These are phyloP conservation scores for Ichneumon xanthorius DNA, from an alignment of 2,888 invertebrate genomes.

Conservation along the genomic window DNA sequence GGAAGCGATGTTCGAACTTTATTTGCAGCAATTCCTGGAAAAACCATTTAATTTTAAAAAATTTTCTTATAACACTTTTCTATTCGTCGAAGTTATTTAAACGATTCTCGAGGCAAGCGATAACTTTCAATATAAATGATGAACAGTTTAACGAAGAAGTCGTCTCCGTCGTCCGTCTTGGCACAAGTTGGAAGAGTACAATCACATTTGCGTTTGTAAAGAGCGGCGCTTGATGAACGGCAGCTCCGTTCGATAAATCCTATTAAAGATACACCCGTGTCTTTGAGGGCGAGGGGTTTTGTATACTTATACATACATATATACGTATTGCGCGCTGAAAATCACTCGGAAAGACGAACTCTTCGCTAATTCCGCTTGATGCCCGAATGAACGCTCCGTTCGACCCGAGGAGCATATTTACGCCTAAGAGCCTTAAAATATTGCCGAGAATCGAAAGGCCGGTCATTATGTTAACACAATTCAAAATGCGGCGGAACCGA, in stretches of 20 bases:
- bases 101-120: neutral
- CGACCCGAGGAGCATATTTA: conserved; percentile 71
- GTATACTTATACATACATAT: neutral
- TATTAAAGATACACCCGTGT: conserved; percentile 75
- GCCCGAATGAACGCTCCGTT: conserved; percentile 38
- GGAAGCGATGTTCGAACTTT: neutral
- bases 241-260: conserved; percentile 69
- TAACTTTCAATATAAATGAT: neutral
- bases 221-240: neutral
- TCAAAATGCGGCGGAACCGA: neutral
- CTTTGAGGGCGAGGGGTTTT: neutral
- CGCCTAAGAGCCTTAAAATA: conserved; percentile 78
- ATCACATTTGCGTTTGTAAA: conserved; percentile 20
- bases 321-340: neutral
- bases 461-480: conserved; percentile 24
- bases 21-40: neutral
- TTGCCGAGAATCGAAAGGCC: conserved; percentile 67
- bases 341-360: conserved; percentile 24
- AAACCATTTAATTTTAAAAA: too few relatives aligned
- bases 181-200: conserved; percentile 24
- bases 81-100: neutral
- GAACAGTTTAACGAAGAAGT: neutral
- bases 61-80: neutral
- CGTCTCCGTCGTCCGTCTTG: neutral
- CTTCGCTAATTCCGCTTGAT: neutral